Conservation (phyloP, 1,140 invertebrate species). For the Zaprionus camerounensis region DNA sequence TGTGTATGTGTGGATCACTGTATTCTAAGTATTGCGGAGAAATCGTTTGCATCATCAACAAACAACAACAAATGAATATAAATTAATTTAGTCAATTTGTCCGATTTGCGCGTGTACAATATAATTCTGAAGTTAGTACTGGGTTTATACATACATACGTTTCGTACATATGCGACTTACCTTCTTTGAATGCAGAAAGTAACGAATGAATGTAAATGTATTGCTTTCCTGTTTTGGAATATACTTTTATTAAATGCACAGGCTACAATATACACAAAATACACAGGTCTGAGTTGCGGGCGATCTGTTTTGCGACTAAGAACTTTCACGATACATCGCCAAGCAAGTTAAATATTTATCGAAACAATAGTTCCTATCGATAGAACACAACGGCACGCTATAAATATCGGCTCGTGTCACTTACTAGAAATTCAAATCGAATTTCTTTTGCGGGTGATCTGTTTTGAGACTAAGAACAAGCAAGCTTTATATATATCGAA, state of each 20-base stretch:
- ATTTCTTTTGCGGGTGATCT: conserved; percentile 29
- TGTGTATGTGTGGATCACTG: conserved; percentile 34
- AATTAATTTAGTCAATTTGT: conserved; percentile 30
- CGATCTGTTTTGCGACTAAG: conserved; percentile 53
- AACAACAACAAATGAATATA: conserved; percentile 29
- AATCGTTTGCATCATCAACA: conserved; percentile 68
- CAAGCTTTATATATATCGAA: background rate
- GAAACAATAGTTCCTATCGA: conserved; percentile 25
- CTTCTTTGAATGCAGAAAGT: conserved; percentile 41
- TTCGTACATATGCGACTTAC: conserved; percentile 45
- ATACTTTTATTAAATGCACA: conserved; percentile 71
- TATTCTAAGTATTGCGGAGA: conserved; percentile 52
- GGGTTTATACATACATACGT: background rate
- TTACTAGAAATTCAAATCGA: background rate
- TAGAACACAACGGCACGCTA: background rate
- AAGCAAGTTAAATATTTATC: background rate
- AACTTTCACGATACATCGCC: conserved; percentile 24
- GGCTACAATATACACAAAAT: conserved; percentile 56
- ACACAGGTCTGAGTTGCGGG: conserved; percentile 19
- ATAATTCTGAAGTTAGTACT: background rate
- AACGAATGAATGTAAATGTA: conserved; percentile 28
- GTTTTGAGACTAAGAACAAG: conserved; percentile 37
- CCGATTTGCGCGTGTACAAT: conserved; percentile 7
- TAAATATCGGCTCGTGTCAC: background rate
- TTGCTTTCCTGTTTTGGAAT: conserved; percentile 70